Evolutionary conservation across 2,113 vertebrate genomes (phyloP).

Genomic region (Lynx canadensis): DNA sequence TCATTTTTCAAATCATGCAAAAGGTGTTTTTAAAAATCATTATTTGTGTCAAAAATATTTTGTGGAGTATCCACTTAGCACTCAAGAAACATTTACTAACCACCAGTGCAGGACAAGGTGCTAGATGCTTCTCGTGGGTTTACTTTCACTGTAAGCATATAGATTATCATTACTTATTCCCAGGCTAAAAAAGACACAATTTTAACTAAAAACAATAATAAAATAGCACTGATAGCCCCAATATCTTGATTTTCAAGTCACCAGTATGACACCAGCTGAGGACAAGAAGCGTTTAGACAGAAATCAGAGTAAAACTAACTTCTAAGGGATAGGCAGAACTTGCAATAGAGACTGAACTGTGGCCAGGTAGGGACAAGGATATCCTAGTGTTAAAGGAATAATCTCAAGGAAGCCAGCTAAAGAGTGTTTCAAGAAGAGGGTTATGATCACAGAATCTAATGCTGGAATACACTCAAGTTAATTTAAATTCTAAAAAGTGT

Average conservation of each 20-base stretch:
- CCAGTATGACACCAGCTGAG: not conserved
- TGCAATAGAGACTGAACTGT: not conserved
- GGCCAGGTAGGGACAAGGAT: not conserved
- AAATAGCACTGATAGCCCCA: not conserved
- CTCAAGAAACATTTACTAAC: not conserved
- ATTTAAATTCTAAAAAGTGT: not conserved
- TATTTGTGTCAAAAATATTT: not conserved
- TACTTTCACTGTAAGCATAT: not conserved
- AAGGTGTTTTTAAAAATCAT: not conserved
- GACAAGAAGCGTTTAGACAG: not conserved
- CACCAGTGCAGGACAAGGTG: not conserved
- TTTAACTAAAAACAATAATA: not conserved
- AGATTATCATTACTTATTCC: not conserved
- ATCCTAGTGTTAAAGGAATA: not conserved
- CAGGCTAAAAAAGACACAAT: not conserved
- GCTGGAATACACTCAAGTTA: not conserved
- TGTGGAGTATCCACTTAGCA: not conserved
- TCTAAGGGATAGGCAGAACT: not conserved
- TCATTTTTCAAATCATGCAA: not conserved
- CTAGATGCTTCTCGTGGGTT: not conserved
- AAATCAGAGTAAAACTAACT: not conserved
- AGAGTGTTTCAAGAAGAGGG: not conserved
- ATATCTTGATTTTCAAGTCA: not conserved
- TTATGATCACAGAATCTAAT: not conserved
- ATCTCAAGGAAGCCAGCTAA: not conserved